Evolutionary conservation across 2,888 invertebrate species (phyloP).

Genomic region (Heliconius charithonia): DNA sequence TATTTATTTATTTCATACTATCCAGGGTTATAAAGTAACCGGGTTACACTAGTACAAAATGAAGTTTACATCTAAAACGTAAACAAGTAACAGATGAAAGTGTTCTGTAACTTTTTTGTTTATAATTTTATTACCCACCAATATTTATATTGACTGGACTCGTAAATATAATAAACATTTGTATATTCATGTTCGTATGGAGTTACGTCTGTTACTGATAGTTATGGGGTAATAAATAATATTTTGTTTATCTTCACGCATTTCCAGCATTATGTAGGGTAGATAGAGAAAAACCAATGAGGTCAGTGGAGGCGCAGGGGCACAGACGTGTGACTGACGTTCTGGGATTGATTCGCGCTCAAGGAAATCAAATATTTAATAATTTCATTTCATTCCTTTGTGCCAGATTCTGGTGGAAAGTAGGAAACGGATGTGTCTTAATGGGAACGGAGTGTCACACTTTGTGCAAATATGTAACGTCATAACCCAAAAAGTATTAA

Average conservation of each 20-base stretch:
- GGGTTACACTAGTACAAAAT: constrained; percentile 1
- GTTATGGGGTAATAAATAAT: constrained; percentile 28
- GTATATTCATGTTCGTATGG: constrained; percentile 3
- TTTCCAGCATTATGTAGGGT: background rate
- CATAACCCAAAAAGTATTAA: no score
- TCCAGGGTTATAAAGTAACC: background rate
- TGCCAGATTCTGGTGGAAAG: no score
- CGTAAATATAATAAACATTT: constrained; percentile 35
- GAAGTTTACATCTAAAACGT: constrained; percentile 4
- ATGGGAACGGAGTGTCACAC: no score
- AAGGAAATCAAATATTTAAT: no score
- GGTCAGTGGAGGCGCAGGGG: no score
- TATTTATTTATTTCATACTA: background rate
- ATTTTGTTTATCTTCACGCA: constrained; percentile 13
- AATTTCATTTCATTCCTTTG: no score
- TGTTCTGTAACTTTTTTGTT: constrained; percentile 19
- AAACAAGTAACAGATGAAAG: constrained; percentile 32
- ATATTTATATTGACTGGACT: constrained; percentile 38
- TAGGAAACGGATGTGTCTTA: no score
- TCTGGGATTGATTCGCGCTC: no score
- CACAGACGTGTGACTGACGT: no score
- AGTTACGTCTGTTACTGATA: constrained; percentile 22
- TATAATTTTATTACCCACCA: constrained; percentile 37
- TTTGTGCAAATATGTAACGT: no score
- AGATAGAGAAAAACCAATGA: background rate